These are phyloP conservation scores for Phaethon lepturus DNA, from an alignment of 2,113 vertebrate genomes.

Conservation along the genomic window DNA sequence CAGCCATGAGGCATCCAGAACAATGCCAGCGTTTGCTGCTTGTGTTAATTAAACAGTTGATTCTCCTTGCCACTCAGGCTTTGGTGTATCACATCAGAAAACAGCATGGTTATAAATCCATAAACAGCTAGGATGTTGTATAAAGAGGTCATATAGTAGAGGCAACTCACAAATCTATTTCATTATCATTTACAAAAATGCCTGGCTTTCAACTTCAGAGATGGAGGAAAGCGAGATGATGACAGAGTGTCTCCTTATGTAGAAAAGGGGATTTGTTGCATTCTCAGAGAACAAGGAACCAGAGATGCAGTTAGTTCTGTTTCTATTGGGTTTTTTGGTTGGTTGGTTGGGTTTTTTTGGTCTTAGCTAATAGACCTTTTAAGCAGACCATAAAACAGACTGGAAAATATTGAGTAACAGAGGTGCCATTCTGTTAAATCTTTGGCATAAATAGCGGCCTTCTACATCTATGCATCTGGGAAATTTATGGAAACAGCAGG, in stretches of 20 bases:
- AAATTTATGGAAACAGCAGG: slow-evolving; percentile 75
- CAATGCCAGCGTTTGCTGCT: slow-evolving; percentile 74
- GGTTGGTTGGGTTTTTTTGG: background rate
- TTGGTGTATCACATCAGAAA: slow-evolving; percentile 58
- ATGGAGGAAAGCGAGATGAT: background rate
- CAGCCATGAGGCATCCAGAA: slow-evolving; percentile 75
- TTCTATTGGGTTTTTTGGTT: background rate
- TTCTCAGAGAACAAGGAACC: background rate
- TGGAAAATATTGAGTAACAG: background rate
- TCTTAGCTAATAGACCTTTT: background rate
- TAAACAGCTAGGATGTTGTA: slow-evolving; percentile 68
- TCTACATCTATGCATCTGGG: slow-evolving; percentile 56
- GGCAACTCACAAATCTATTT: slow-evolving; percentile 51
- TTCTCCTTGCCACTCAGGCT: slow-evolving; percentile 71
- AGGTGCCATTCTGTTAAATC: slow-evolving; percentile 46
- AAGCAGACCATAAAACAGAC: background rate
- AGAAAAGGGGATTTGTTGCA: background rate
- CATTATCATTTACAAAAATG: slow-evolving; percentile 54
- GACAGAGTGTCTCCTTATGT: background rate
- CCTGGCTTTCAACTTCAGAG: slow-evolving; percentile 2
- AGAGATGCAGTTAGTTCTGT: background rate
- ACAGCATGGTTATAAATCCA: slow-evolving; percentile 73
- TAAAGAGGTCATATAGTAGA: slow-evolving; percentile 43
- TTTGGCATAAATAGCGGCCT: slow-evolving; percentile 6
- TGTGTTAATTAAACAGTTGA: slow-evolving; percentile 88